phyloP scores from a whole-genome alignment of 2,888 invertebrate species.

The Brachynemurus nebulosus region DNA sequence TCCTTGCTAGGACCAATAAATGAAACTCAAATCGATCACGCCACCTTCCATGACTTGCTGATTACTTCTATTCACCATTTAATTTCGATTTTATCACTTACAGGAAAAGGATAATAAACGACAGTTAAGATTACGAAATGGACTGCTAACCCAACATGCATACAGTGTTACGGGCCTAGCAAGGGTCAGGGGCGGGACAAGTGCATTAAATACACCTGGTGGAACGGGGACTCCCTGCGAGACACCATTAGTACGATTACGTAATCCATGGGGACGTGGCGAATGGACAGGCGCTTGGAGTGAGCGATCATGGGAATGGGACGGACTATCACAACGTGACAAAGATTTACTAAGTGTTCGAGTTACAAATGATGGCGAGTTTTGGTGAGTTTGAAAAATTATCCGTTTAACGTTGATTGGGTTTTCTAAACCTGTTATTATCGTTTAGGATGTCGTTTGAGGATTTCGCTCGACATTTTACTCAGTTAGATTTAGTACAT shows the following conservation, averaged over 20 bases:
- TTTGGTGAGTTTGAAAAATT: slow-evolving; percentile 36
- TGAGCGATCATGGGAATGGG: slow-evolving; percentile 54
- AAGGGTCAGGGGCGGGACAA: slow-evolving; percentile 38
- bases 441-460: slow-evolving; percentile 51
- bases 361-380: slow-evolving; percentile 52
- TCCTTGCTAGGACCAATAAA: too few relatives aligned
- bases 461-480: slow-evolving; percentile 52
- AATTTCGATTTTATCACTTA: too few relatives aligned
- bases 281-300: slow-evolving; percentile 63
- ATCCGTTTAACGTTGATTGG: background rate
- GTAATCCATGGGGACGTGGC: slow-evolving; percentile 51
- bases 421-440: background rate
- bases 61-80: too few relatives aligned
- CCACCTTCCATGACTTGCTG: too few relatives aligned
- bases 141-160: slow-evolving; percentile 51
- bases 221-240: slow-evolving; percentile 31
- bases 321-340: slow-evolving; percentile 45
- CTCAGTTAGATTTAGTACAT: slow-evolving; percentile 55
- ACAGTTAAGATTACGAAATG: slow-evolving; percentile 42
- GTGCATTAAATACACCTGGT: slow-evolving; percentile 13
- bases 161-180: slow-evolving; percentile 60
- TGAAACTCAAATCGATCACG: too few relatives aligned
- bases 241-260: slow-evolving; percentile 44
- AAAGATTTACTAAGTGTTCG: slow-evolving; percentile 47
- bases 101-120: slow-evolving; percentile 41